phyloP scores from a whole-genome alignment of 2,888 invertebrate genomes.

The Ellobium chinense region DNA sequence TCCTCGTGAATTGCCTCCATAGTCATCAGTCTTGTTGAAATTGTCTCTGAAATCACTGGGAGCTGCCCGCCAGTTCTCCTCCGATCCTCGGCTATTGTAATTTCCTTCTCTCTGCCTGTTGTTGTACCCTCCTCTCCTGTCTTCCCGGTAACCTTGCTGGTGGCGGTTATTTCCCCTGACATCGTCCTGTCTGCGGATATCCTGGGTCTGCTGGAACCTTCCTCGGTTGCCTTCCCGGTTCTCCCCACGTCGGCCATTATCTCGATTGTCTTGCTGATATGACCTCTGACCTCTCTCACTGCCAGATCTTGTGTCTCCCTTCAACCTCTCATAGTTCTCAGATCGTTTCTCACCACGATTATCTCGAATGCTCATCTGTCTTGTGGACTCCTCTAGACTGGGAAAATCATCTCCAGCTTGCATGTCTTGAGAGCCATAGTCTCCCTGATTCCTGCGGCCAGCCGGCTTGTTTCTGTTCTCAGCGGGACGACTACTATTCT shows the following conservation, averaged over 20 bases:
- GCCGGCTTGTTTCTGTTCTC: background rate
- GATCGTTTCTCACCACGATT: background rate
- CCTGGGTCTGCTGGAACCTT: slow-evolving; percentile 19
- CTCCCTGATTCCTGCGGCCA: background rate
- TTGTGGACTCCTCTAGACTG: slow-evolving; percentile 15
- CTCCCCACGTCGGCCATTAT: background rate
- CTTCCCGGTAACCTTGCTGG: slow-evolving; percentile 18
- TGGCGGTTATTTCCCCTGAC: background rate
- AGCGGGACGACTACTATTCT: background rate
- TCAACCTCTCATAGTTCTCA: background rate
- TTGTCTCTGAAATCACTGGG: slow-evolving; percentile 18
- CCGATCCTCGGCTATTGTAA: background rate
- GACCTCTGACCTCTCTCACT: background rate
- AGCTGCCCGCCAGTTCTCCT: slow-evolving; percentile 36
- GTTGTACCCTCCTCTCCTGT: slow-evolving; percentile 20
- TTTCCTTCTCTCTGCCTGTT: slow-evolving; percentile 1
- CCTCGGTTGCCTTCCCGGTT: background rate
- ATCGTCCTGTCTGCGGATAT: slow-evolving; percentile 12
- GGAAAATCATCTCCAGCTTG: slow-evolving; percentile 7
- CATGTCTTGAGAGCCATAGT: background rate
- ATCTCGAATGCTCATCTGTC: background rate
- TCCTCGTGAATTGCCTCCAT: background rate
- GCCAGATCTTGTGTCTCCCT: background rate
- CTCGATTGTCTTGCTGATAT: background rate
- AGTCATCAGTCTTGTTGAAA: background rate